Base-by-base conservation (phyloP, 2,888 invertebrate genomes). In the Poecilobothrus nobilitatus region DNA sequence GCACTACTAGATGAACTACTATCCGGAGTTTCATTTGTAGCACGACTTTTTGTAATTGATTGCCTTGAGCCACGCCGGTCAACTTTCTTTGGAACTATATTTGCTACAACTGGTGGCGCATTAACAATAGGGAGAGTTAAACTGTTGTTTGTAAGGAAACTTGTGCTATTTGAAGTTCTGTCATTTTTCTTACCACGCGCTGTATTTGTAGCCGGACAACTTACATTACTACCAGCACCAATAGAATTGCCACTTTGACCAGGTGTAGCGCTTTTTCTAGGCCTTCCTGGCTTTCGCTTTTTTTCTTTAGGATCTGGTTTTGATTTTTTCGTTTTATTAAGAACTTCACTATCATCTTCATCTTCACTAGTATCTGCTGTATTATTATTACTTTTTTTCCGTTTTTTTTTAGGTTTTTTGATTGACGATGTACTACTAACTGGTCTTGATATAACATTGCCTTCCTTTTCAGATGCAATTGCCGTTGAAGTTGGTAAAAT, bases 281-380 rank as follows among this genome's bases (percentile, higher is more conserved):
- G 81, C 66, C 78, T 75, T 65, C 80, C 79, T 37, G 78, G 76
- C 72, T 78, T 78, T 63, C 76, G 75, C 72, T 79, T 73, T 61
- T 73, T 72, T 34, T 73, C 72, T 33, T 68, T 70, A 22, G 83
- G 78, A 71, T 84, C 84, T 53, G 86, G 86, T 73, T 87, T 87
- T 7, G 87, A 87, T 72, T 88, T 79, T 76, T 86, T 86, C 72
- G 87, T 88, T 70, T 73, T 73, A 70, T 72, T 71, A 63, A 73
- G 73, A 68, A 72, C 70, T 70, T 69, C 73, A 62, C 73, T 68
- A 33, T 73, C 70, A 33, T 73, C 70, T 41, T 77, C 78, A 41
- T 73, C 73, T 67, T 81, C 81, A 1, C 79, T 79, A 70, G 81
- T 81, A 76, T 79, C 81, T 41, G 65, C 67, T 63, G 72, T 69